phyloP scores from a whole-genome alignment of 30 jellyfish, hydroid and myxozoan genomes.

The Hydractinia echinata region DNA sequence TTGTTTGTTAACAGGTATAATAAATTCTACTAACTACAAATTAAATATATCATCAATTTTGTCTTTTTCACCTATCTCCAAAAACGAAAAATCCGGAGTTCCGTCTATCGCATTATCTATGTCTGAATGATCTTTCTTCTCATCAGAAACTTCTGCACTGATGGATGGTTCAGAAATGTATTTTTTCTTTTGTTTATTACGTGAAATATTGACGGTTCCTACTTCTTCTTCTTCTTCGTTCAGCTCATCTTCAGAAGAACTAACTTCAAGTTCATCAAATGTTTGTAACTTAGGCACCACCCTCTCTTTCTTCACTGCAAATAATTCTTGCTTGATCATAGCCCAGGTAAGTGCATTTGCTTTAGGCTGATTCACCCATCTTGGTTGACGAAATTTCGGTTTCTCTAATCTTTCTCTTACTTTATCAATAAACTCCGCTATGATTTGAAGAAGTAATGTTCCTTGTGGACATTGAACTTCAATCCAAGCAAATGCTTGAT shows the following conservation, averaged over 20 bases:
- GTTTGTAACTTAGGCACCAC: background rate
- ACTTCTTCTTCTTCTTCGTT: background rate
- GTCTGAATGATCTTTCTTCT: no score
- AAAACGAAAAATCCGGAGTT: no score
- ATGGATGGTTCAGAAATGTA: no score
- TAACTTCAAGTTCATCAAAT: background rate
- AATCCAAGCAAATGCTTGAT: conserved; percentile 77
- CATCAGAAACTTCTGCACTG: no score
- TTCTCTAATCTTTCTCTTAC: conserved; percentile 42
- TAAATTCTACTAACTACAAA: no score
- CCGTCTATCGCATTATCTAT: no score
- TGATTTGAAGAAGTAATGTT: conserved; percentile 59
- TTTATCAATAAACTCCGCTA: conserved; percentile 58
- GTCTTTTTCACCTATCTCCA: no score
- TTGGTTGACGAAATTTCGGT: conserved; percentile 49
- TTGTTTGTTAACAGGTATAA: no score
- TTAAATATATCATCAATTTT: no score
- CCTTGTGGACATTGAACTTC: conserved; percentile 72
- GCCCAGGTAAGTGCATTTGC: conserved; percentile 55
- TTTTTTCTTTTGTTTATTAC: no score
- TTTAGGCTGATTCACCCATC: conserved; percentile 45
- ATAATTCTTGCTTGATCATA: conserved; percentile 65
- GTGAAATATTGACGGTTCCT: no score
- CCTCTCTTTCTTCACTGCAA: conserved; percentile 31
- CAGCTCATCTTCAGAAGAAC: conserved; percentile 1